These are phyloP conservation scores for Peromyscus melanophrys DNA, from an alignment of 2,797 vertebrate genomes.

Conservation along the genomic window DNA sequence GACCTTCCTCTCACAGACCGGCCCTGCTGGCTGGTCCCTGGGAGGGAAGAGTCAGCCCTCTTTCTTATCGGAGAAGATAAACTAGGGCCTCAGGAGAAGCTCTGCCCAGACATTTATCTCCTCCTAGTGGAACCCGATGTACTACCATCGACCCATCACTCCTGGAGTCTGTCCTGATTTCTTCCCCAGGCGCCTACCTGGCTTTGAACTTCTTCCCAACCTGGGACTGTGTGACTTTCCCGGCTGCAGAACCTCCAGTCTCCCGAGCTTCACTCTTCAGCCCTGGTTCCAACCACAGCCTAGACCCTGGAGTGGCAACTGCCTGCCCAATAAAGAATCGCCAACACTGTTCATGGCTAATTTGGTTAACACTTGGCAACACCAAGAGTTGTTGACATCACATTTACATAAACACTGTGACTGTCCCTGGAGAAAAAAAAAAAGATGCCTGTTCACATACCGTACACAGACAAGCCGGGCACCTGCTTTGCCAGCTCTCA, in stretches of 20 bases:
- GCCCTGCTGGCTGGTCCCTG: not conserved
- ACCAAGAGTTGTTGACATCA: slow-evolving; percentile 55
- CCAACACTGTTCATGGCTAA: slow-evolving; percentile 44
- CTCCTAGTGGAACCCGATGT: not conserved
- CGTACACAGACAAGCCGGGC: slow-evolving; percentile 33
- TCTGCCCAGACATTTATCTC: not conserved
- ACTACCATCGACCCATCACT: not conserved
- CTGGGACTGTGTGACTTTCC: not conserved
- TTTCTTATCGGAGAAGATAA: not conserved
- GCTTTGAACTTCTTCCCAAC: not conserved
- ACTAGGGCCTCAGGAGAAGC: not conserved
- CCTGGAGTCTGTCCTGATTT: not conserved
- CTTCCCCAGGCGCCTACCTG: slow-evolving; percentile 65
- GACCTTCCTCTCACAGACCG: not conserved
- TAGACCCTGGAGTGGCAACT: slow-evolving; percentile 1
- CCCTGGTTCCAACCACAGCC: not conserved
- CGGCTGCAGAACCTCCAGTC: not conserved
- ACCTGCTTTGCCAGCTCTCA: slow-evolving; percentile 30
- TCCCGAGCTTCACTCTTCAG: slow-evolving; percentile 7
- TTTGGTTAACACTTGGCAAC: slow-evolving; percentile 81
- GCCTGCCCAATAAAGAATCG: slow-evolving; percentile 14
- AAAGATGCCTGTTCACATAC: not conserved
- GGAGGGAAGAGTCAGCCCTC: not conserved
- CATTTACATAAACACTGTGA: slow-evolving; percentile 73
- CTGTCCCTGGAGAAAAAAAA: slow-evolving; percentile 6